Conservation (phyloP, 2,113 vertebrate species). For the Desmodus rotundus region DNA sequence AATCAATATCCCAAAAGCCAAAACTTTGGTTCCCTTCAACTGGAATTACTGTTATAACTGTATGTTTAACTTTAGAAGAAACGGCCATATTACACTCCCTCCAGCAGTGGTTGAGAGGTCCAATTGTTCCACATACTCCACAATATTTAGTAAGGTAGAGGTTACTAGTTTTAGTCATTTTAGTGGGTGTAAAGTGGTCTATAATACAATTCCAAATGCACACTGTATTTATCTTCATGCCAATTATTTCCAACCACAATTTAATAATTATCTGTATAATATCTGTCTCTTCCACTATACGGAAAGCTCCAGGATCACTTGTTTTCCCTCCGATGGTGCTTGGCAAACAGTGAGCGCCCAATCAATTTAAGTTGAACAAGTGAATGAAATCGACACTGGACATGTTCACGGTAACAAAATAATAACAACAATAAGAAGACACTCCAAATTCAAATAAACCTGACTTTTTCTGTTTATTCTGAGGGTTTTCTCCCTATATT, state of each 20-base stretch:
- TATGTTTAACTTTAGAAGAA: background rate
- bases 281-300: background rate
- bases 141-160: background rate
- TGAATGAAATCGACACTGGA: background rate
- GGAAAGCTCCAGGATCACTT: background rate
- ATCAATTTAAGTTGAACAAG: background rate
- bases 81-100: background rate
- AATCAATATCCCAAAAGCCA: background rate
- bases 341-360: background rate
- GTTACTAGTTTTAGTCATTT: background rate
- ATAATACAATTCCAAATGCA: background rate
- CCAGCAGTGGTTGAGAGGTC: background rate
- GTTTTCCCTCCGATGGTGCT: background rate
- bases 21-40: background rate
- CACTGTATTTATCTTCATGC: background rate
- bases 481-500: background rate
- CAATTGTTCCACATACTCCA: background rate
- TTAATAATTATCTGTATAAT: background rate
- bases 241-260: background rate
- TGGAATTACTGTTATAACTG: background rate
- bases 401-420: background rate
- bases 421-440: background rate
- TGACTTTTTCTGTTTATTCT: background rate
- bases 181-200: background rate
- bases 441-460: background rate